Conservation (phyloP, 2,113 vertebrate species). For the Taxidea taxus region DNA sequence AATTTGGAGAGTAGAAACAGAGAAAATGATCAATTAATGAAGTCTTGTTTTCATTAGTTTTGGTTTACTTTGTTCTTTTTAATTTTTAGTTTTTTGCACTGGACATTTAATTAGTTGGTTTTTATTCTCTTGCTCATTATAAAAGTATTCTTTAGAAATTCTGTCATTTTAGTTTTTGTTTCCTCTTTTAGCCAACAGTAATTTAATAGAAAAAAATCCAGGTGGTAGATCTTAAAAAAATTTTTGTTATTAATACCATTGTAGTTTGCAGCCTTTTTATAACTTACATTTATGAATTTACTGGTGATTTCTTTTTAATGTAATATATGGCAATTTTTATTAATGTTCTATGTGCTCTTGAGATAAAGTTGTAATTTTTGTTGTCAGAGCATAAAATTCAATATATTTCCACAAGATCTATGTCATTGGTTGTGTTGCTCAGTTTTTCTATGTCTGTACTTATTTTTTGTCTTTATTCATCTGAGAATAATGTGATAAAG, state of each 20-base stretch:
- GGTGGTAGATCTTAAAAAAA: neutral
- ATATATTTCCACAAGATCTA: neutral
- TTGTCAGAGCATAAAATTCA: neutral
- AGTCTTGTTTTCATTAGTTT: neutral
- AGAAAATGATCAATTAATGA: neutral
- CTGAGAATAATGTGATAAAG: neutral
- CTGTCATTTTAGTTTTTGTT: neutral
- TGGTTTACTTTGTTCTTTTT: neutral
- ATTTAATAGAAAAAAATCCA: neutral
- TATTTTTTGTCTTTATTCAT: neutral
- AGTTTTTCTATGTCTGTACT: neutral
- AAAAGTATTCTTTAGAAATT: neutral
- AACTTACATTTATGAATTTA: neutral
- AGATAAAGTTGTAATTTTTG: neutral
- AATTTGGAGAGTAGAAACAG: neutral
- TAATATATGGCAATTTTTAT: neutral
- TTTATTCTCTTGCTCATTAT: neutral
- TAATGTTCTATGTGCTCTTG: neutral
- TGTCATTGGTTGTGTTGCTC: neutral
- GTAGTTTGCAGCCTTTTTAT: neutral
- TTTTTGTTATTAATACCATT: neutral
- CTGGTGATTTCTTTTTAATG: neutral
- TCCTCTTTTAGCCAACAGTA: neutral
- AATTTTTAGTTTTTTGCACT: neutral
- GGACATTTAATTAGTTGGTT: neutral